Base-by-base conservation (phyloP, 2,888 invertebrate species). In the Cheilosia soror region DNA sequence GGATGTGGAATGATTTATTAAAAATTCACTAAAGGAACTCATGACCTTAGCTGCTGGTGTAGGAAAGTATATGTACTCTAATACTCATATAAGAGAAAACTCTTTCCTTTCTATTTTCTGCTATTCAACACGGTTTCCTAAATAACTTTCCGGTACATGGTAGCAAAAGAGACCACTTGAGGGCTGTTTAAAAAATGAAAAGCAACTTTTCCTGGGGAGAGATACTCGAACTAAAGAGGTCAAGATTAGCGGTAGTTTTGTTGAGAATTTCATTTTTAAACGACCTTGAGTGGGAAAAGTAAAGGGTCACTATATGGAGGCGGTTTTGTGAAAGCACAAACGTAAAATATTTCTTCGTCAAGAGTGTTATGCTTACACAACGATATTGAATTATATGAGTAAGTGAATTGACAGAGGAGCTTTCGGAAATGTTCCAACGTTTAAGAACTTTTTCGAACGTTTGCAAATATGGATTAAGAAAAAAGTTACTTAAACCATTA, bases 221-320 rank as follows among this genome's bases (percentile, higher is more conserved):
- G 51, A 49, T 9, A 68, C 53, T 77, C 53, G 42, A 66, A 53
- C 47, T 63, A 69, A 58, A 60, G 57, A 69, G 79, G 72, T 78
- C 83, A 83, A 73, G 83, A 83, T 79, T 83, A 51, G 78, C 13
- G 51, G 58, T 69, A 79, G 68, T 73, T 71, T 49, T 55, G 13
- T 15, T 27, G 31, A 44, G 57, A 58, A 11, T 27, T 42, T 29
- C 20, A 27, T 40, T 73, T 65, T 65, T 15, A 42, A 63, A 31
- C 15, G 73, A 75, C 83, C 83, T 83, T 83, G 69, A 31, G 7
- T 7, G n/a, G 5, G n/a, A 7, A 13, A 33, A 20, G 20, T 15
- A 27, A 53, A 20, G 44, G 25, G 68, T n/a, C 40, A 4, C 51
- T 47, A 11, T 20, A 20, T 6, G n/a, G 11, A 29, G 15, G 51